Percentiles rank a stretch among this genome's conserved stretches.
phyloP scores from a whole-genome alignment of 2,797 vertebrate genomes.

The Malacoctenus gilli region DNA sequence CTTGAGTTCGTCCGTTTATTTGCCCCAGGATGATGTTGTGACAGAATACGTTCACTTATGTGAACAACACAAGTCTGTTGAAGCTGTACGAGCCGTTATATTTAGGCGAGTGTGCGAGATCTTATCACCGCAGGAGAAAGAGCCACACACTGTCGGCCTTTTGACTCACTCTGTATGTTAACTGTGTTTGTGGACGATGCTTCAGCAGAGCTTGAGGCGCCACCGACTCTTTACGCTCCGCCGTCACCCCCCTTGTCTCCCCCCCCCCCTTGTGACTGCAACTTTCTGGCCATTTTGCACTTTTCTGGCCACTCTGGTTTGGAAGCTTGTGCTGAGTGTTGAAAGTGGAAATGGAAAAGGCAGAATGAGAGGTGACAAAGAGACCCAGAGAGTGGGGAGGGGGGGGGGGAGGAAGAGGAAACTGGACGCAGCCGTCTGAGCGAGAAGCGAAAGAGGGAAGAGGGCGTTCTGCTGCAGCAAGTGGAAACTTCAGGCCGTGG shows the following conservation, averaged over 20 bases:
- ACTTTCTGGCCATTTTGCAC: background rate
- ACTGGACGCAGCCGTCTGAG: conserved; percentile 15
- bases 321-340: conserved; percentile 24
- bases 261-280: conserved; percentile 1
- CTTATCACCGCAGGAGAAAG: no score
- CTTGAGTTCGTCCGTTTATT: no score
- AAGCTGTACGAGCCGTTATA: background rate
- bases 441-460: conserved; percentile 70
- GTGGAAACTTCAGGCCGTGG: conserved; percentile 52
- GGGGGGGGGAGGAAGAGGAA: conserved; percentile 25
- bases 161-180: conserved; percentile 2
- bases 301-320: background rate
- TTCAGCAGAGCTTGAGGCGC: background rate
- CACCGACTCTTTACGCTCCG: background rate
- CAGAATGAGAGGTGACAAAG: conserved; percentile 21
- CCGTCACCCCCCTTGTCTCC: background rate
- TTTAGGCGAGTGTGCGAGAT: conserved; percentile 1
- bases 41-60: no score
- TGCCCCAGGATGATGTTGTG: no score
- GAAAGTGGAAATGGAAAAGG: conserved; percentile 16
- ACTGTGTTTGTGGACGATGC: conserved; percentile 8
- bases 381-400: conserved; percentile 15
- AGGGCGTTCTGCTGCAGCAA: conserved; percentile 44
- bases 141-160: background rate
- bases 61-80: background rate